These are phyloP conservation scores for Chrysoperla carnea DNA, from an alignment of 1,140 invertebrate species.

Conservation along the genomic window DNA sequence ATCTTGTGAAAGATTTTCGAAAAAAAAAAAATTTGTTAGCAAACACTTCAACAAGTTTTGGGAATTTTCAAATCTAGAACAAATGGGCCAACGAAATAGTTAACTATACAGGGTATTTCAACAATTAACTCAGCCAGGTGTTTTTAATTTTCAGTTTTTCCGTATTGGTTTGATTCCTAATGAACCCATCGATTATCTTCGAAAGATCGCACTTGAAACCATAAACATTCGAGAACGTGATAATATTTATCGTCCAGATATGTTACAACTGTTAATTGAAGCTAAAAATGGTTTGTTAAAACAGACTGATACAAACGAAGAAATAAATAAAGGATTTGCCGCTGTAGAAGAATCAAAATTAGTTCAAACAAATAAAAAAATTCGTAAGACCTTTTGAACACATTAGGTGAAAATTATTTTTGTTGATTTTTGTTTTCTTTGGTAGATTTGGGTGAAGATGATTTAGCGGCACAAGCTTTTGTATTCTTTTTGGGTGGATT, in stretches of 20 bases:
- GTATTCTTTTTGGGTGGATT: conserved; percentile 25
- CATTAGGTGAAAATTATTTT: background rate
- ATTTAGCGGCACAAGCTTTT: conserved; percentile 22
- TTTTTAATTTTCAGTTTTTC: conserved; percentile 6
- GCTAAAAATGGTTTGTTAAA: too few species aligned
- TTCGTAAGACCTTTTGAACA: background rate
- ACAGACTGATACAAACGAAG: background rate
- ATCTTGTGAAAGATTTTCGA: too few species aligned
- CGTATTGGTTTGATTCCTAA: conserved; percentile 11
- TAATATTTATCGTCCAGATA: too few species aligned
- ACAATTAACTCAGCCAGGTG: too few species aligned
- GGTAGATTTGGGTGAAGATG: conserved; percentile 8
- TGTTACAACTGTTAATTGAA: too few species aligned
- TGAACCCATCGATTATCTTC: conserved; percentile 11
- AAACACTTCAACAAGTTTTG: too few species aligned
- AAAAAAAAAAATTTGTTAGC: too few species aligned
- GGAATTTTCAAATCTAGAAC: too few species aligned
- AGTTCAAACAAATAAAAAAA: background rate
- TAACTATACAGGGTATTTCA: too few species aligned
- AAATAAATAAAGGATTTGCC: conserved; percentile 2
- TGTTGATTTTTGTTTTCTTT: conserved; percentile 10
- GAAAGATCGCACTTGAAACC: conserved; percentile 15
- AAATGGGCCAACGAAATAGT: too few species aligned
- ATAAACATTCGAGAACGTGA: conserved; percentile 19
- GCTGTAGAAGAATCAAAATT: background rate